Percentiles rank a stretch among this genome's conserved stretches.
Conservation (phyloP, 2,888 invertebrate species). For the Drosophila percnosoma region DNA sequence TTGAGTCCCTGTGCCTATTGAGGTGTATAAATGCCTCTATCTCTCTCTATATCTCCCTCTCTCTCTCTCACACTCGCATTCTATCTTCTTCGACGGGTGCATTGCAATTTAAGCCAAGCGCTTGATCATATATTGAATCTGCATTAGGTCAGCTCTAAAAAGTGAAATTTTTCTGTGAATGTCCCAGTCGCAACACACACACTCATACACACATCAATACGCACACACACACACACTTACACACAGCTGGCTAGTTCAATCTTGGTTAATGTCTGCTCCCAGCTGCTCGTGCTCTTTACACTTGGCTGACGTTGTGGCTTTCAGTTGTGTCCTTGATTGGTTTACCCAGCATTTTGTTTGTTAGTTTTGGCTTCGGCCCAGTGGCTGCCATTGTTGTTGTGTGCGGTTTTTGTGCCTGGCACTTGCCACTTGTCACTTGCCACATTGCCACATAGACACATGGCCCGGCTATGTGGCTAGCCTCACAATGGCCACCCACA, state of each 20-base stretch:
- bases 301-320: slow-evolving; percentile 72
- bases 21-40: not conserved
- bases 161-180: slow-evolving; percentile 55
- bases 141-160: slow-evolving; percentile 43
- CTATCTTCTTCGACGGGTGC: slow-evolving; percentile 9
- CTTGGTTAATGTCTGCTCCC: slow-evolving; percentile 21
- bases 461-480: not conserved
- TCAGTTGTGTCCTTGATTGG: slow-evolving; percentile 78
- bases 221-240: not conserved
- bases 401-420: slow-evolving; percentile 41
- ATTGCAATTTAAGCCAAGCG: slow-evolving; percentile 40
- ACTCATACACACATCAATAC: slow-evolving; percentile 8
- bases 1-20: not conserved
- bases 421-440: slow-evolving; percentile 40
- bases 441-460: slow-evolving; percentile 38
- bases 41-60: not conserved
- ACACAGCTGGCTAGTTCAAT: slow-evolving; percentile 35
- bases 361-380: slow-evolving; percentile 56
- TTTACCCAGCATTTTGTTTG: slow-evolving; percentile 75
- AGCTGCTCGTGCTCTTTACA: slow-evolving; percentile 41
- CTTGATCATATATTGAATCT: slow-evolving; percentile 33
- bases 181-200: slow-evolving; percentile 20
- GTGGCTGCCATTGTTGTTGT: slow-evolving; percentile 32
- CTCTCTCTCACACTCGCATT: not conserved
- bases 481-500: slow-evolving; percentile 32